phyloP scores from a whole-genome alignment of 2,113 vertebrate species.

The Aspiorhynchus laticeps region DNA sequence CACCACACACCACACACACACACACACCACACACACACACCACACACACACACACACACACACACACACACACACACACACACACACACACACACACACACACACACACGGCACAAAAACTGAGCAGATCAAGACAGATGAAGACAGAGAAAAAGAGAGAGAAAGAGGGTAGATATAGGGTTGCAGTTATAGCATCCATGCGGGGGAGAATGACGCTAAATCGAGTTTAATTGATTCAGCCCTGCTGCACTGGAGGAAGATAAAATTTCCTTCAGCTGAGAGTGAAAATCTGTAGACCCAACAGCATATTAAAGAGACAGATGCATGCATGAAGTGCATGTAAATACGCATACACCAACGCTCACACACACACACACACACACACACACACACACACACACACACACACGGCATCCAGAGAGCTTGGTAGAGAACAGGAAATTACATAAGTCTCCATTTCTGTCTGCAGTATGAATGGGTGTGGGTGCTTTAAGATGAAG shows the following conservation, averaged over 20 bases:
- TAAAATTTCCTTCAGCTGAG: neutral
- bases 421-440: constrained; percentile 66
- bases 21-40: too few species aligned
- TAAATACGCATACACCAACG: neutral
- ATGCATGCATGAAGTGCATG: neutral
- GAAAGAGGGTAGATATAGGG: neutral
- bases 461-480: constrained; percentile 54
- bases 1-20: neutral
- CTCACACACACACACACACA: constrained; percentile 60
- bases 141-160: constrained; percentile 10
- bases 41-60: too few species aligned
- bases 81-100: too few species aligned
- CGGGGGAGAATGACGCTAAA: neutral
- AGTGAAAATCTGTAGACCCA: neutral
- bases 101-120: neutral
- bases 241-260: neutral
- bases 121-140: neutral
- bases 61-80: too few species aligned
- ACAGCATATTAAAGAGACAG: neutral
- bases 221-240: constrained; percentile 12
- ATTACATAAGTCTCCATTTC: constrained; percentile 68
- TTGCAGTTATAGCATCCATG: constrained; percentile 13
- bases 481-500: constrained; percentile 39
- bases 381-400: constrained; percentile 52
- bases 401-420: constrained; percentile 33